Base-by-base conservation (phyloP, 2,797 vertebrate genomes). In the Eleutherodactylus coqui region DNA sequence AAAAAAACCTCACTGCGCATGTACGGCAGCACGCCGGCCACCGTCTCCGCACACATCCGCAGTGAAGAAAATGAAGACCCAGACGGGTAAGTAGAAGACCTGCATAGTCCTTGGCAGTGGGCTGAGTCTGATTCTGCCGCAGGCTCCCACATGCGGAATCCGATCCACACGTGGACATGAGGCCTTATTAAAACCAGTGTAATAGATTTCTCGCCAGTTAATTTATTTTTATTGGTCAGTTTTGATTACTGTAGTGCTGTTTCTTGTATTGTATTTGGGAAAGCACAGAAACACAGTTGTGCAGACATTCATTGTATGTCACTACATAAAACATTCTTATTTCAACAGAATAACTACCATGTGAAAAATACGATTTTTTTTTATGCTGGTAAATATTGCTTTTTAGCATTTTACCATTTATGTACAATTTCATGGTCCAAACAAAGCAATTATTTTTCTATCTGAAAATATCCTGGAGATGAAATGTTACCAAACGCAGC, bases 391-490 rank as follows among this genome's bases (percentile, higher is more conserved):
- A 76, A 78, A 78, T 58, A 41, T 38, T 24, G 24, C 36, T 58
- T 38, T 55, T 77, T 77, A 53, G 49, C 6, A 55, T 55, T 55
- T 13, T 24, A 2, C 21, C 7, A 41, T 70, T 24, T n/a, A 55
- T 8, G 21, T 58, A 21, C 75, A 55, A 55, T 77, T 77, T 58
- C 75, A n/a, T n/a, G 51, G 36, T 21, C 36, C 51, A 78, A 78
- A 78, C 36, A 58, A 78, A 58, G 36, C 34, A 60, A 60, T 60
- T 60, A 58, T 78, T 78, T 78, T 27, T 78, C 51, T 16, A 41
- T 38, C 76, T 78, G 53, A 21, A 36, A 55, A 78, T 78, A 41
- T 43, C 51, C 76, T 27, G 24, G 76, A 78, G 76, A 58, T 60
- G 43, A 60, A 60, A 41, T 41, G 51, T 55, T 38, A 58, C 53